phyloP scores from a whole-genome alignment of 2,888 invertebrate species.

The Tenthredo livida region DNA sequence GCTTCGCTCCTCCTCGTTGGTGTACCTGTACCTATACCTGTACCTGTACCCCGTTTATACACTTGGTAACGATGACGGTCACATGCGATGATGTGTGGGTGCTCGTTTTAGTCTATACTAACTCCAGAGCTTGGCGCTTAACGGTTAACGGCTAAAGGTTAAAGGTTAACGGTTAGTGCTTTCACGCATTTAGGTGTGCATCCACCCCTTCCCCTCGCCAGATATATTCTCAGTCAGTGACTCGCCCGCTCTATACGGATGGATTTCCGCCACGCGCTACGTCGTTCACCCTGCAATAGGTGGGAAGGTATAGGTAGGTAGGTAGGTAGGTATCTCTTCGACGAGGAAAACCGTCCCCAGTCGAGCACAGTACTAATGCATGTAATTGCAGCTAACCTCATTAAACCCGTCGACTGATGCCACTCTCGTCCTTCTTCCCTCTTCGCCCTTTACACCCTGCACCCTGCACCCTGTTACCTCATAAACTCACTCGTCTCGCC shows the following conservation, averaged over 20 bases:
- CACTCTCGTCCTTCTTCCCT: constrained; percentile 69
- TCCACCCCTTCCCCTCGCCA: constrained; percentile 33
- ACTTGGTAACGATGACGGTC: background rate
- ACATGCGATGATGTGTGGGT: constrained; percentile 2
- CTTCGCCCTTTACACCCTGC: constrained; percentile 62
- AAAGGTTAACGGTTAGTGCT: constrained; percentile 65
- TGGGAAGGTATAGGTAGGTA: background rate
- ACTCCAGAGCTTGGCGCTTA: background rate
- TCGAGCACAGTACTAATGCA: constrained; percentile 71
- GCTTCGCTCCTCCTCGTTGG: background rate
- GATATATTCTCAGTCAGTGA: constrained; percentile 48
- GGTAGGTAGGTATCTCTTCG: constrained; percentile 23
- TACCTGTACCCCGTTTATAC: background rate
- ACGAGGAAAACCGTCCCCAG: constrained; percentile 24
- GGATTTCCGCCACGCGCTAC: constrained; percentile 3
- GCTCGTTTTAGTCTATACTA: constrained; percentile 3
- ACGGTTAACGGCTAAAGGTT: constrained; percentile 31
- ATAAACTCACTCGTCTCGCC: constrained; percentile 53
- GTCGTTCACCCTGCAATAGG: background rate
- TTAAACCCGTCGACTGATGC: constrained; percentile 75
- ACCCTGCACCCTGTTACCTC: constrained; percentile 45
- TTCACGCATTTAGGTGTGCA: constrained; percentile 65
- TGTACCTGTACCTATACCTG: background rate
- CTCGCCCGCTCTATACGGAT: background rate
- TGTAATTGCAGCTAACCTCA: constrained; percentile 77